These are phyloP conservation scores for Poecilobothrus nobilitatus DNA, from an alignment of 2,888 invertebrate species.

Conservation along the genomic window DNA sequence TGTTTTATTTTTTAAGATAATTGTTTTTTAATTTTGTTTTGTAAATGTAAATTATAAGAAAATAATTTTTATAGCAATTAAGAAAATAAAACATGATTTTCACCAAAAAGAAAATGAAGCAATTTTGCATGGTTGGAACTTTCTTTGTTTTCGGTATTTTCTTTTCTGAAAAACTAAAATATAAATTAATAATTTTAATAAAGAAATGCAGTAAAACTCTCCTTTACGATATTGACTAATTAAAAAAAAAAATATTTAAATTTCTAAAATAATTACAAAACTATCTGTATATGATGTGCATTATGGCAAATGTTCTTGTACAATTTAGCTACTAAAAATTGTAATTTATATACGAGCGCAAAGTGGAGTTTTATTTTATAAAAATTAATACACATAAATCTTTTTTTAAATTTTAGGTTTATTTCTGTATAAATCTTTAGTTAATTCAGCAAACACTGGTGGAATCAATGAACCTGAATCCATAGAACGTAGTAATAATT, in stretches of 20 bases:
- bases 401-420: conserved; percentile 10
- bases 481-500: conserved; percentile 23
- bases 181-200: no score
- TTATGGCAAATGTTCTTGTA: no score
- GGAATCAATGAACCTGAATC: conserved; percentile 21
- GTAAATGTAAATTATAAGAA: neutral
- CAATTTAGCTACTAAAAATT: no score
- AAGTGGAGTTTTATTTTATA: conserved; percentile 8
- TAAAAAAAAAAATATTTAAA: no score
- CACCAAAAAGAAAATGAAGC: conserved; percentile 33
- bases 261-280: no score
- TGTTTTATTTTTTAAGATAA: neutral
- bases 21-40: neutral
- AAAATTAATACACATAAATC: neutral
- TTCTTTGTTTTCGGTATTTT: conserved; percentile 23
- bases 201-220: conserved; percentile 7
- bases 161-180: neutral
- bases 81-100: conserved; percentile 27
- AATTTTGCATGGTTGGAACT: conserved; percentile 26
- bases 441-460: conserved; percentile 25
- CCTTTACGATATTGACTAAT: neutral
- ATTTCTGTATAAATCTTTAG: conserved; percentile 23
- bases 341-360: no score
- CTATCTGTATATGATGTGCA: neutral
- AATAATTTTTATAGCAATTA: neutral